These are phyloP conservation scores for Enteromius treurensis DNA, from an alignment of 2,797 vertebrate genomes.

Conservation along the genomic window DNA sequence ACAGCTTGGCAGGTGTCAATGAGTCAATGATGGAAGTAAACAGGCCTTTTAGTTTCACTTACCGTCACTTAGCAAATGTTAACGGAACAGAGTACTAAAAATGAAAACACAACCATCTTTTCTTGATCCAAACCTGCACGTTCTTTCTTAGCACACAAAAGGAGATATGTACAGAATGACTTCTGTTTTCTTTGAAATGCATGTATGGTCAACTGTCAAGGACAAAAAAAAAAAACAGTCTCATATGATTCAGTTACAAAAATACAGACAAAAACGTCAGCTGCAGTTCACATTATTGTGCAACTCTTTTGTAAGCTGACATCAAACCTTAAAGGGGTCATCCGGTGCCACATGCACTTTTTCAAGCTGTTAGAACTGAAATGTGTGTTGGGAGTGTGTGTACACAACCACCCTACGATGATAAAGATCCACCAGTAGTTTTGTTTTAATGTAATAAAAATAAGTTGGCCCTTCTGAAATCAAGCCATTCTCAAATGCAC, in stretches of 20 bases:
- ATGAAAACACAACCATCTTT: background rate
- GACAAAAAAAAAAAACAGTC: too few species aligned
- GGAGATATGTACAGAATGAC: background rate
- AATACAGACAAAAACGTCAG: background rate
- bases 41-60: background rate
- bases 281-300: background rate
- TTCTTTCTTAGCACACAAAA: background rate
- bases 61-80: background rate
- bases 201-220: background rate
- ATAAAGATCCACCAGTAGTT: too few species aligned
- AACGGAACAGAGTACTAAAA: background rate
- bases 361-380: too few species aligned
- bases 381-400: too few species aligned
- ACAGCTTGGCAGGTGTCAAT: background rate
- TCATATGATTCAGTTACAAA: too few species aligned
- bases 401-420: too few species aligned
- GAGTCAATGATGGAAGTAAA: conserved; percentile 9
- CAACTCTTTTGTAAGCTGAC: background rate
- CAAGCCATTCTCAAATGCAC: too few species aligned
- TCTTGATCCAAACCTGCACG: background rate
- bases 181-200: background rate
- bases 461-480: too few species aligned
- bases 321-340: background rate
- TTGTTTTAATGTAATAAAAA: too few species aligned
- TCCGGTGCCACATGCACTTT: too few species aligned